Base-by-base conservation (phyloP, 2,797 vertebrate species). In the Apogon talboti region DNA sequence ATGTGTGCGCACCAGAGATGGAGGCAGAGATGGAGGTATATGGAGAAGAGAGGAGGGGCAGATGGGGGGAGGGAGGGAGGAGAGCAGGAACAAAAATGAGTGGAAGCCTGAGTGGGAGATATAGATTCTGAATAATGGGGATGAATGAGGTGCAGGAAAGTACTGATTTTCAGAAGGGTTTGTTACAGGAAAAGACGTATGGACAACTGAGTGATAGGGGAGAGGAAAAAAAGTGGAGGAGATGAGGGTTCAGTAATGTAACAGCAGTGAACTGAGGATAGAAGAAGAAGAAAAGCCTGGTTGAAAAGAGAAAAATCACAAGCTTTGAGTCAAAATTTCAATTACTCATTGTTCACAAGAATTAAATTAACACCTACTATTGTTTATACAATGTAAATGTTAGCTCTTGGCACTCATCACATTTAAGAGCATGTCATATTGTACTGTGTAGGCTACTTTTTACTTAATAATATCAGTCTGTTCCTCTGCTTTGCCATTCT, bases 1-100 rank as follows among this genome's bases (percentile, higher is more conserved):
- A 82, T 68, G 84, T 67, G 85, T 71, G 74, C 61, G 67, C 83
- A 87, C 76, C 73, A 88, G 78, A 76, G 76, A 86, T 83, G 83
- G 67, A 86, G 78, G 76, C 75, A 80, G 78, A 59, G 79, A 85
- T 80, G 79, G 64, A 83, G 81, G 71, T 72, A 70, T 24, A 76
- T 24, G 65, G 63, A 6, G 52, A 49, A n/a, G 60, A 44, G 61
- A 52, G 49, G 64, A 35, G 61, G 28, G 46, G 38, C 45, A 30
- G 42, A 12, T 56, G 38, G 38, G 15, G 28, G 30, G 54, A 43
- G 19, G 45, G 37, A 21, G 15, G 15, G 37, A 21, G 15, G 15
- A 28, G 24, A 6, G 24, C 24, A 3, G 52, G 56, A 75, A 71
- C 50, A 63, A 61, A 56, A 71, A 50, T 33, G 47, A 75, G 54